phyloP scores from a whole-genome alignment of 2,113 vertebrate genomes.

The Engraulis encrasicolus region DNA sequence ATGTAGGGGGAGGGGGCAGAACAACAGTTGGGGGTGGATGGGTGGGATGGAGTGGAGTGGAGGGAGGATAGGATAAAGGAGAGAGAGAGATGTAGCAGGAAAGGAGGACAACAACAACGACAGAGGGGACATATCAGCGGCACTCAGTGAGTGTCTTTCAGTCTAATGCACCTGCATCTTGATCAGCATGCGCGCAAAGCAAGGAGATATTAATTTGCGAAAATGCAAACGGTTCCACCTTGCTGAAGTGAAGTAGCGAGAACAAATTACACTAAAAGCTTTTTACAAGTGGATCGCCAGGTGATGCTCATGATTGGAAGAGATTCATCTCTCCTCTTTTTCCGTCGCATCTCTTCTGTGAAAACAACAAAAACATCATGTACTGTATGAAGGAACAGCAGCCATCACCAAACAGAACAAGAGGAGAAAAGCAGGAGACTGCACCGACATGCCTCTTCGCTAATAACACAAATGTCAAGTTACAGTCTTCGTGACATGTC shows the following conservation, averaged over 20 bases:
- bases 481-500: background rate
- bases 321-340: background rate
- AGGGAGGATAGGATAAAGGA: background rate
- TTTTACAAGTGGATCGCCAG: conserved; percentile 21
- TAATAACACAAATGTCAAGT: background rate
- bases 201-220: conserved; percentile 27
- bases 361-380: background rate
- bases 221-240: conserved; percentile 29
- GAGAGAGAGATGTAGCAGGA: background rate
- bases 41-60: too few species aligned
- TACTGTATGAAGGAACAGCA: background rate
- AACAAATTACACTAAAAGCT: conserved; percentile 44
- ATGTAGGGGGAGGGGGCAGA: too few species aligned
- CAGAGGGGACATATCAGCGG: background rate
- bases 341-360: conserved; percentile 20
- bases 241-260: background rate
- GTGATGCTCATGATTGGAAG: background rate
- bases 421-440: background rate
- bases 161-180: conserved; percentile 31
- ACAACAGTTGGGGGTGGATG: too few species aligned
- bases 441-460: background rate
- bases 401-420: background rate
- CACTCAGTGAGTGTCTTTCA: background rate
- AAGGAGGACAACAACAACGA: background rate
- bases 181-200: background rate